phyloP scores from a whole-genome alignment of 2,113 vertebrate species.

The Macrotus californicus region DNA sequence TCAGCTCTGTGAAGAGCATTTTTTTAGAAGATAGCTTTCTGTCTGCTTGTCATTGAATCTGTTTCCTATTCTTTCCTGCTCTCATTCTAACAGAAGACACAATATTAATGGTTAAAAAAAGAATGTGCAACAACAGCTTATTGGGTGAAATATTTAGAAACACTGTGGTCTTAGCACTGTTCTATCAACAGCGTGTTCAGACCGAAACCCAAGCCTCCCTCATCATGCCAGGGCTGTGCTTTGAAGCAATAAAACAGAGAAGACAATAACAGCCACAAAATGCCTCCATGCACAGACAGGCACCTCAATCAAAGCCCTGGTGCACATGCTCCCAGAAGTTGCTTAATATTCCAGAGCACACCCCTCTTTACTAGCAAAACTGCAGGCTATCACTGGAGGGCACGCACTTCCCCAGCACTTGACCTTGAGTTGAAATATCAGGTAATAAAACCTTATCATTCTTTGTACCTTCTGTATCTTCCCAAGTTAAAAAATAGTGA shows the following conservation, averaged over 20 bases:
- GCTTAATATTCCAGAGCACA: slow-evolving; percentile 43
- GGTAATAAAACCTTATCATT: slow-evolving; percentile 9
- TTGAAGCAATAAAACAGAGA: not conserved
- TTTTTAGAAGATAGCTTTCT: not conserved
- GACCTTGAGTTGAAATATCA: slow-evolving; percentile 58
- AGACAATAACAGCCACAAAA: not conserved
- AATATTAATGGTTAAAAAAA: not conserved
- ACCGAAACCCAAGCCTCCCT: not conserved
- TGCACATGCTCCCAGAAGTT: rapidly evolving
- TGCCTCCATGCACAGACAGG: not conserved
- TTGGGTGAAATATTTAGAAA: not conserved
- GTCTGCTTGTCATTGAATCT: not conserved
- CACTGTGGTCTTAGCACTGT: no score
- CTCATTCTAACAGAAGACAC: not conserved
- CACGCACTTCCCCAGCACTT: slow-evolving; percentile 29
- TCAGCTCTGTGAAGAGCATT: not conserved
- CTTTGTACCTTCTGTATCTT: slow-evolving; percentile 16
- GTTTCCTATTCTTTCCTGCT: not conserved
- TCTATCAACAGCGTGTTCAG: not conserved
- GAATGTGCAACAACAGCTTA: not conserved
- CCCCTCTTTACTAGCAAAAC: not conserved
- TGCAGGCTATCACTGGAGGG: not conserved
- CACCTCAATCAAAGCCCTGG: not conserved
- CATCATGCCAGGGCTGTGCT: not conserved
- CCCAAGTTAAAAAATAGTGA: slow-evolving; percentile 43